Evolutionary conservation across 2,797 vertebrate species (phyloP), one percentile per base, ranked within the genome.

Genomic region (Macropus fuliginosus): DNA sequence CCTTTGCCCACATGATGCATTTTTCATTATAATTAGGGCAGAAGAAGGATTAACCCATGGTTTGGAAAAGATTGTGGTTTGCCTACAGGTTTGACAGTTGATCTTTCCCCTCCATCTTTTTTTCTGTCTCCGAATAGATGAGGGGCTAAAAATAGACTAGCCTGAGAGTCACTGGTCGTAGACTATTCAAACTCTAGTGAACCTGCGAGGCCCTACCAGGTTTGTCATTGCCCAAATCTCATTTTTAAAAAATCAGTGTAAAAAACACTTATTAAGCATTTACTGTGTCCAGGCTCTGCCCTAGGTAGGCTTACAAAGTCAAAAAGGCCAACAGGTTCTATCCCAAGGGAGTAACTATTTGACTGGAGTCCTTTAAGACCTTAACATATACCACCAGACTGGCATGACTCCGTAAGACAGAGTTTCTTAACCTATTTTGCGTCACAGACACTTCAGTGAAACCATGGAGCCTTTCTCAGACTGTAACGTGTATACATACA

Each of bases 21-120:
- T 18, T 87, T 0, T 9, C 54, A 91, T 66, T 6, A 2, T 62
- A 91, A 21, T 57, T 91, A 96, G 29, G 90, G 3, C 13, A 89
- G 18, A 95, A 62, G 54, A 96, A 93, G 9, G 24, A 90, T 93
- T 16, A 6, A 29, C 89, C 6, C 55, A 92, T 11, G 89, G 59
- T 93, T 94, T 96, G 56, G 90, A 40, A 94, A 54, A 93, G 92
- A 74, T 94, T 54, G n/a, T 24, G 21, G 40, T 50, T 87, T 87
- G 74, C 21, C 3, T 27, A 27, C 40, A 27, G 74, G 9, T 87
- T 87, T 87, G 74, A 87, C 74, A 87, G 40, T 27, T 87, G 74
- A 46, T 46, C 74, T 12, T 24, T 27, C 74, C 27, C 40, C 21
- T 8, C 5, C 1, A 27, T 52, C 4, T 1, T 87, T 50, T 27